Percentiles rank a stretch among this genome's conserved stretches.
Evolutionary conservation across 2,888 invertebrate genomes (phyloP).

Genomic region (Agriotes lineatus): DNA sequence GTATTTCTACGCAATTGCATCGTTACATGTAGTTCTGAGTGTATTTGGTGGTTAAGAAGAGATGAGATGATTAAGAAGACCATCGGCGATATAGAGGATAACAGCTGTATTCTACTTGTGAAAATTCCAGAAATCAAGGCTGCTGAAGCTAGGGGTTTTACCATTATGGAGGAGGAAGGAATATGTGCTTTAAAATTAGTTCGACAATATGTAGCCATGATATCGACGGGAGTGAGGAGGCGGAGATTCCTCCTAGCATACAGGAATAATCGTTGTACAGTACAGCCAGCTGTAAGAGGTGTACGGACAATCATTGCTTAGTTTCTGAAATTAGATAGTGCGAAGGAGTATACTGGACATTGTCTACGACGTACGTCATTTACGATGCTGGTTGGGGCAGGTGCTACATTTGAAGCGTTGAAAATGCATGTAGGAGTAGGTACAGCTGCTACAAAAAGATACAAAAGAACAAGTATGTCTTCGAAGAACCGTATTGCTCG

Average conservation of each 20-base stretch:
- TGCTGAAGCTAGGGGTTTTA: slow-evolving; percentile 39
- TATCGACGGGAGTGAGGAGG: slow-evolving; percentile 14
- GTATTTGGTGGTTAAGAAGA: slow-evolving; percentile 46
- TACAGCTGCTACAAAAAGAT: slow-evolving; percentile 19
- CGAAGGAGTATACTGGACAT: slow-evolving; percentile 33
- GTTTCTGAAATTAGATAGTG: slow-evolving; percentile 27
- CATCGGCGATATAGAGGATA: slow-evolving; percentile 44
- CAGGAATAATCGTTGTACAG: slow-evolving; percentile 14
- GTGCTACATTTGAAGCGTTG: slow-evolving; percentile 25
- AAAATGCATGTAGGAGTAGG: slow-evolving; percentile 28
- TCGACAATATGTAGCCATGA: slow-evolving; percentile 26
- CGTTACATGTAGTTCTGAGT: slow-evolving; percentile 37
- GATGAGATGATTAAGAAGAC: slow-evolving; percentile 41
- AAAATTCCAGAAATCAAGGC: slow-evolving; percentile 40
- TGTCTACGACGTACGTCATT: slow-evolving; percentile 27
- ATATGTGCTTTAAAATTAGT: slow-evolving; percentile 34
- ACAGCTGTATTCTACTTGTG: slow-evolving; percentile 39
- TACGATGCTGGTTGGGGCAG: slow-evolving; percentile 28
- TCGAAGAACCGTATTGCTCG: slow-evolving; percentile 26
- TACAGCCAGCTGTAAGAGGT: slow-evolving; percentile 17
- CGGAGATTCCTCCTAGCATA: slow-evolving; percentile 31
- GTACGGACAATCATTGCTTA: slow-evolving; percentile 25
- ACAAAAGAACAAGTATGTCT: slow-evolving; percentile 11
- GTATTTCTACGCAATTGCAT: slow-evolving; percentile 4
- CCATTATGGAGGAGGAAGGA: slow-evolving; percentile 45